These are phyloP conservation scores for Campylorhamphus procurvoides DNA, from an alignment of 2,113 vertebrate species.

Conservation along the genomic window DNA sequence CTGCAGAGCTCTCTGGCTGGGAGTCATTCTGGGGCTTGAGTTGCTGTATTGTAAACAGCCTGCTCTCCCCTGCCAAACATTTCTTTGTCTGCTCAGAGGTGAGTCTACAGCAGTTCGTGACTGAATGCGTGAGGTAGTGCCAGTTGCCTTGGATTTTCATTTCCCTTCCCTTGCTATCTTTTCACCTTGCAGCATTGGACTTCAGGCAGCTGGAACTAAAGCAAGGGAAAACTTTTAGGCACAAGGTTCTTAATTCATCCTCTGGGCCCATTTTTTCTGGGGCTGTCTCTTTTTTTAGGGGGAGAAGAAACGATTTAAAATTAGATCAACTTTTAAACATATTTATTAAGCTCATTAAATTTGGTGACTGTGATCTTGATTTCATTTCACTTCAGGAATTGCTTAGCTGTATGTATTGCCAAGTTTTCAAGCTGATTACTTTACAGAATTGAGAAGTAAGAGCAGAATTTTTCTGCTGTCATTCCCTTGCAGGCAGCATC, in stretches of 20 bases:
- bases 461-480: not conserved
- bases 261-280: not conserved
- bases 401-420: not conserved
- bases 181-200: conserved; percentile 5
- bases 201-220: not conserved
- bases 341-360: not conserved
- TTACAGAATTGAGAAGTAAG: not conserved
- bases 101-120: conserved; percentile 51
- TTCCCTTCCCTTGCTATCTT: not conserved
- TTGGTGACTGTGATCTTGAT: not conserved
- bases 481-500: not conserved
- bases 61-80: conserved; percentile 32
- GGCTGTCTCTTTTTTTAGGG: not conserved
- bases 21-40: conserved; percentile 50
- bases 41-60: conserved; percentile 56
- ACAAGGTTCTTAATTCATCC: not conserved
- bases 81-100: conserved; percentile 47
- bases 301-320: not conserved
- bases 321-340: not conserved
- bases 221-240: not conserved
- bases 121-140: not conserved
- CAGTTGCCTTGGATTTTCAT: conserved; percentile 14
- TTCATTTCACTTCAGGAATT: conserved; percentile 4
- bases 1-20: conserved; percentile 25
- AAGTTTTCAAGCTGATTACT: not conserved